Conservation (phyloP, 2,888 invertebrate genomes). For the Hypomecis punctinalis region DNA sequence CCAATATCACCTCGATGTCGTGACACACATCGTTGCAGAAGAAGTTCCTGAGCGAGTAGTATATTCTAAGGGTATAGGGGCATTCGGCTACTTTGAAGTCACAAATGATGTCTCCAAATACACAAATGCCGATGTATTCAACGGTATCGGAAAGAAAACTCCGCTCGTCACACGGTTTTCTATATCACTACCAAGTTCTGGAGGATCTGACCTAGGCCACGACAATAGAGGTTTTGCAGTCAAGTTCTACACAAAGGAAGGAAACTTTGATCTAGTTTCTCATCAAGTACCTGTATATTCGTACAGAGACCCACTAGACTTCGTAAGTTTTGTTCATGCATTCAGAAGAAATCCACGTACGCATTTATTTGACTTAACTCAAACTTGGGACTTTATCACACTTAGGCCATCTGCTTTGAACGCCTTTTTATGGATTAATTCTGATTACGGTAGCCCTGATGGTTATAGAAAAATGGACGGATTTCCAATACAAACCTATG, state of each 20-base stretch:
- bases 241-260: conserved; percentile 60
- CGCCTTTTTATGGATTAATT: conserved; percentile 89
- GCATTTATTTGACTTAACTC: conserved; percentile 58
- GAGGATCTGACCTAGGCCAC: conserved; percentile 82
- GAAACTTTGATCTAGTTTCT: conserved; percentile 62
- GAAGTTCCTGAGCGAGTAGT: conserved; percentile 96
- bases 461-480: conserved; percentile 95
- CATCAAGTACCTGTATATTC: conserved; percentile 85
- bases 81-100: conserved; percentile 92
- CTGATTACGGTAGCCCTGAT: conserved; percentile 94
- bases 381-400: conserved; percentile 82
- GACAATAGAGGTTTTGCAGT: conserved; percentile 74
- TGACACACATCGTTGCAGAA: conserved; percentile 90
- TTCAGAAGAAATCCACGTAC: conserved; percentile 85
- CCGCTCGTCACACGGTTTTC: conserved; percentile 85
- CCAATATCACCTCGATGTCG: conserved; percentile 86
- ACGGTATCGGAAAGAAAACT: conserved; percentile 84
- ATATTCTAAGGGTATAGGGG: conserved; percentile 95
- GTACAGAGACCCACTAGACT: conserved; percentile 81
- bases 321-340: conserved; percentile 80
- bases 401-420: conserved; percentile 88
- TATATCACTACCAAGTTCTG: conserved; percentile 86
- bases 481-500: conserved; percentile 95
- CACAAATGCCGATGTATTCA: conserved; percentile 86
- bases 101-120: conserved; percentile 90